Percentiles rank a stretch among this genome's conserved stretches.
phyloP scores from a whole-genome alignment of 2,888 invertebrate species.

The Dolichomitus sp. region DNA sequence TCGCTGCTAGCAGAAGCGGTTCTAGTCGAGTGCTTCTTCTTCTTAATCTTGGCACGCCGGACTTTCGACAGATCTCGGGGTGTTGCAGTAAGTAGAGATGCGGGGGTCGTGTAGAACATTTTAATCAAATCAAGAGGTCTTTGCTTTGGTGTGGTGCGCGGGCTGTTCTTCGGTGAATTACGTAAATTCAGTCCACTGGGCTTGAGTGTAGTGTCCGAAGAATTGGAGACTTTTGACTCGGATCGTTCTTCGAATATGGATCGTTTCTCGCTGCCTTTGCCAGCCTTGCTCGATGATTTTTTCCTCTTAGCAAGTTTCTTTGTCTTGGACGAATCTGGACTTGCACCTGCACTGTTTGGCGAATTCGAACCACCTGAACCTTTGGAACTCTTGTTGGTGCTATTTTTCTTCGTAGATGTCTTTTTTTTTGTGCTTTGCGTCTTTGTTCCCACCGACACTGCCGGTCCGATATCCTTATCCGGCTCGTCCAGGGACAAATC shows the following conservation, averaged over 20 bases:
- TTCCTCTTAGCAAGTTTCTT: constrained; percentile 80
- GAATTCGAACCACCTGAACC: constrained; percentile 65
- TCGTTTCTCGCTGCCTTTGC: constrained; percentile 85
- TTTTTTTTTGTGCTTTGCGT: constrained; percentile 55
- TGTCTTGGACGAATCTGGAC: constrained; percentile 78
- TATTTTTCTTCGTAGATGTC: constrained; percentile 43
- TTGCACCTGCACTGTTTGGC: constrained; percentile 67
- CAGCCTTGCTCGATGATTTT: constrained; percentile 76
- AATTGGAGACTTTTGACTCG: constrained; percentile 64
- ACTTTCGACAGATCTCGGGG: constrained; percentile 84
- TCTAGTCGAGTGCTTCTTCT: constrained; percentile 79
- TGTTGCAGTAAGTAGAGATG: constrained; percentile 82
- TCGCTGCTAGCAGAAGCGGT: constrained; percentile 82
- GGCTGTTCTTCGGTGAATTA: constrained; percentile 71
- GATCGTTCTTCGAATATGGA: constrained; percentile 66
- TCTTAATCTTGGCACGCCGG: constrained; percentile 82
- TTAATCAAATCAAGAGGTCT: constrained; percentile 82
- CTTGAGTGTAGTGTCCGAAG: constrained; percentile 72
- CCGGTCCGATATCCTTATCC: constrained; percentile 73
- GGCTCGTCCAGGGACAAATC: constrained; percentile 77
- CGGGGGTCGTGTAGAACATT: constrained; percentile 84
- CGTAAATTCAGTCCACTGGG: constrained; percentile 57
- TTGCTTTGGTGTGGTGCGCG: constrained; percentile 77
- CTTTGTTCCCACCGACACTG: constrained; percentile 64
- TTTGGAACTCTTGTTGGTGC: constrained; percentile 61